These are phyloP conservation scores for Halcyon badia DNA, from an alignment of 2,797 vertebrate species.

Conservation along the genomic window DNA sequence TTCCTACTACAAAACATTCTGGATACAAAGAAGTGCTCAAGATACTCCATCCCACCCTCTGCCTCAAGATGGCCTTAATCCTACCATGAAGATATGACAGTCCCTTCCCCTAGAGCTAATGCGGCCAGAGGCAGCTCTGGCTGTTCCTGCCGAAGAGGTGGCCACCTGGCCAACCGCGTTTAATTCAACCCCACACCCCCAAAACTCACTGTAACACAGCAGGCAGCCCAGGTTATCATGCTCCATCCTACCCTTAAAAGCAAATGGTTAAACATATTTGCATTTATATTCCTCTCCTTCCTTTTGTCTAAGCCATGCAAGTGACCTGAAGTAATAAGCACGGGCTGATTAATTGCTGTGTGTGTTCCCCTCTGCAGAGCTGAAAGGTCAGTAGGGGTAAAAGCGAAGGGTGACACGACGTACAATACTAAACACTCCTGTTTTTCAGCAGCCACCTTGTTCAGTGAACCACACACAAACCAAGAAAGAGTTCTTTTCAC, in stretches of 20 bases:
- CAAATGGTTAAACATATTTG: constrained; percentile 34
- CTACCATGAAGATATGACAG: not conserved
- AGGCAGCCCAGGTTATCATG: not conserved
- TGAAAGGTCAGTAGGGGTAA: constrained; percentile 36
- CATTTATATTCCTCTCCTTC: constrained; percentile 38
- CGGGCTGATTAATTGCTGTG: constrained; percentile 41
- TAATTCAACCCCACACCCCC: not conserved
- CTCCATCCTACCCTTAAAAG: constrained; percentile 29
- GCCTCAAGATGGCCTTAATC: not conserved
- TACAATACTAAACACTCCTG: not conserved
- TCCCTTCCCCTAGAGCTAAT: not conserved
- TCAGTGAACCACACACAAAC: constrained; percentile 74
- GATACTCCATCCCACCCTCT: not conserved
- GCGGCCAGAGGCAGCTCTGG: not conserved
- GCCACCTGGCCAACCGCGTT: not conserved
- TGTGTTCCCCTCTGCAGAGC: constrained; percentile 15
- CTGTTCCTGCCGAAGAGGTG: not conserved
- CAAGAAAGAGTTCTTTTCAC: constrained; percentile 67
- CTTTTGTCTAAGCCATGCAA: constrained; percentile 14
- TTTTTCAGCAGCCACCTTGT: constrained; percentile 69
- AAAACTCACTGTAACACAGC: constrained; percentile 35
- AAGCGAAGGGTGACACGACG: constrained; percentile 6
- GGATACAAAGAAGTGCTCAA: not conserved
- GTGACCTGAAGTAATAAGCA: constrained; percentile 39
- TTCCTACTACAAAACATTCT: not conserved